These are phyloP conservation scores for Helicoverpa zea DNA, from an alignment of 1,140 invertebrate species.

Conservation along the genomic window DNA sequence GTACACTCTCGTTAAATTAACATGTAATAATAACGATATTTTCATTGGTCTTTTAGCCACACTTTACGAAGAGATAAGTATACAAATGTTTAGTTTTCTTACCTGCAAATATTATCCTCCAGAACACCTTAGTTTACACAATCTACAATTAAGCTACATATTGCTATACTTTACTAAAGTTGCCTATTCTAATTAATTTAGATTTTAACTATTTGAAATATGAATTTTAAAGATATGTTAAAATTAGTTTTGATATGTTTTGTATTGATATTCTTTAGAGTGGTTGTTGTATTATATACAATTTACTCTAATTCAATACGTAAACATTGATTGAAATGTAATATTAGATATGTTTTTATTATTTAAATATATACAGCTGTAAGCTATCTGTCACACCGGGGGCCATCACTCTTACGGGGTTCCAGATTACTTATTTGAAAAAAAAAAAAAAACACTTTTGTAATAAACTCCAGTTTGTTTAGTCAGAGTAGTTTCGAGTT, in stretches of 20 bases:
- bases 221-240: slow-evolving; percentile 76
- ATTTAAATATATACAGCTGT: slow-evolving; percentile 50
- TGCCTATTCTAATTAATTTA: not conserved
- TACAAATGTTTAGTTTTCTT: not conserved
- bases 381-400: slow-evolving; percentile 53
- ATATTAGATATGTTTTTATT: slow-evolving; percentile 53
- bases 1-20: no score
- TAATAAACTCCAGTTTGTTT: not conserved
- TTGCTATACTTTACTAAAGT: not conserved
- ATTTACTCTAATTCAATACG: slow-evolving; percentile 74
- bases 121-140: not conserved
- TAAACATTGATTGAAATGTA: slow-evolving; percentile 53
- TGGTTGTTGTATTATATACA: slow-evolving; percentile 78
- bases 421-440: not conserved
- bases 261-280: slow-evolving; percentile 85
- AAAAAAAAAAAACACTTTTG: not conserved
- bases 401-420: slow-evolving; percentile 80
- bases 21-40: no score
- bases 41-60: no score
- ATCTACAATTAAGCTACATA: slow-evolving; percentile 1
- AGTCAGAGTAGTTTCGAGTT: slow-evolving; percentile 49
- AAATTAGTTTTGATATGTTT: slow-evolving; percentile 81
- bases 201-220: slow-evolving; percentile 7
- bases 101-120: not conserved
- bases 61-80: no score